phyloP scores from a whole-genome alignment of 2,113 vertebrate genomes.

The Acrocephalus kingi region DNA sequence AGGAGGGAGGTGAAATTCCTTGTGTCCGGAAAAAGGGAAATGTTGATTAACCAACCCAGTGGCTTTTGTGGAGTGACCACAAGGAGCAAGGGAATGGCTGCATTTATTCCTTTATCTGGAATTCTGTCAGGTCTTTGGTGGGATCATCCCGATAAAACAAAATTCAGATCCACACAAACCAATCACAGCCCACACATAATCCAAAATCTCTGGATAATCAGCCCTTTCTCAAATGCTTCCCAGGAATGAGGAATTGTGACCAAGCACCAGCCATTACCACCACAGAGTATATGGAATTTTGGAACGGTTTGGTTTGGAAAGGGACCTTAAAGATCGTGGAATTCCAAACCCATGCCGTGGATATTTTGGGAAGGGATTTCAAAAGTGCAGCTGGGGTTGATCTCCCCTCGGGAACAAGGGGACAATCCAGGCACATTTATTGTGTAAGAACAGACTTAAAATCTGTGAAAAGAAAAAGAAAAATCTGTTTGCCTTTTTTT shows the following conservation, averaged over 20 bases:
- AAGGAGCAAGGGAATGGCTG: neutral
- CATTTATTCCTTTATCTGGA: neutral
- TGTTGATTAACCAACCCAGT: fast-evolving
- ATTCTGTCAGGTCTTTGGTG: neutral
- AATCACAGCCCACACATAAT: too few species aligned
- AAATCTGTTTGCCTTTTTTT: neutral
- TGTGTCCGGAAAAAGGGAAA: neutral
- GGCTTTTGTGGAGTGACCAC: neutral
- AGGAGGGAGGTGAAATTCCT: neutral
- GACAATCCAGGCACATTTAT: neutral
- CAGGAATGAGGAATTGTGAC: neutral
- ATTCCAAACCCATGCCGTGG: fast-evolving
- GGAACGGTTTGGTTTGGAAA: neutral
- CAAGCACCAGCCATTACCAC: neutral
- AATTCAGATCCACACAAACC: neutral
- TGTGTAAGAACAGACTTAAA: neutral
- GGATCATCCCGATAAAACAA: neutral
- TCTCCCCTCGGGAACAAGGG: neutral
- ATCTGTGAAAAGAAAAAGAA: neutral
- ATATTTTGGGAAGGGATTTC: neutral
- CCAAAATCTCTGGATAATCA: neutral
- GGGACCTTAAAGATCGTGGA: neutral
- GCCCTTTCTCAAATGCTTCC: neutral
- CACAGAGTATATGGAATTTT: fast-evolving
- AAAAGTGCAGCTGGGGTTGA: fast-evolving